Evolutionary conservation across 2,888 invertebrate genomes (phyloP).

Genomic region (Argyresthia albistria): DNA sequence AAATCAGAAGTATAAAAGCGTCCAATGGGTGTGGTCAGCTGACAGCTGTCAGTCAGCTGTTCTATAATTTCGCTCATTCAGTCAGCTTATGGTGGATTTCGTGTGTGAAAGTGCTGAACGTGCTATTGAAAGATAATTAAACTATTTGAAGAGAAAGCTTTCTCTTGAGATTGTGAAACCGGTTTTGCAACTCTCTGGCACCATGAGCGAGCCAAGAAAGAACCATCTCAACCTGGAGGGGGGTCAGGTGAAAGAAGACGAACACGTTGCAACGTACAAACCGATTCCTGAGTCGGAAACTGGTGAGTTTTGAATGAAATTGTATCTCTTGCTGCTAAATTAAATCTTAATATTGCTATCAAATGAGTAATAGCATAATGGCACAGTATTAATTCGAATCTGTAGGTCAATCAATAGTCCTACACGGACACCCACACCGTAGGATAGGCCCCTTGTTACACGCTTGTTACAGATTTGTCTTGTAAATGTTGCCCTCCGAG

Average conservation of each 20-base stretch:
- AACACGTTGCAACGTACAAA: constrained; percentile 66
- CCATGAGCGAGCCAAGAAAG: constrained; percentile 57
- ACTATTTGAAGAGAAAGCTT: constrained; percentile 20
- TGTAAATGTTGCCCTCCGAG: no score
- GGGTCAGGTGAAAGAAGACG: constrained; percentile 62
- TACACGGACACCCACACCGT: no score
- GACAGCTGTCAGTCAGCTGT: no score
- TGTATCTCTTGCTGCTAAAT: neutral
- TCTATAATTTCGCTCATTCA: constrained; percentile 11
- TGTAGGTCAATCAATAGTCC: no score
- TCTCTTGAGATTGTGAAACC: constrained; percentile 24
- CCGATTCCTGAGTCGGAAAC: constrained; percentile 60
- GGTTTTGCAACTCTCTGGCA: constrained; percentile 22
- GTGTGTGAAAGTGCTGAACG: neutral
- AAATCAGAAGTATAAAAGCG: no score
- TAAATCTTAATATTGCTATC: neutral
- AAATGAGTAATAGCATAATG: no score
- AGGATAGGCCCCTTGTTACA: no score
- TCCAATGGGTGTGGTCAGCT: neutral
- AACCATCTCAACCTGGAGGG: constrained; percentile 58
- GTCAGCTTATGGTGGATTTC: constrained; percentile 14
- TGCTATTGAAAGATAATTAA: constrained; percentile 21
- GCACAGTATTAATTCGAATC: no score
- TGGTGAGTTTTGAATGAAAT: neutral
- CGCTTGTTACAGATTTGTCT: no score